Base-by-base conservation (phyloP, 2,113 vertebrate genomes). In the Gobius niger region DNA sequence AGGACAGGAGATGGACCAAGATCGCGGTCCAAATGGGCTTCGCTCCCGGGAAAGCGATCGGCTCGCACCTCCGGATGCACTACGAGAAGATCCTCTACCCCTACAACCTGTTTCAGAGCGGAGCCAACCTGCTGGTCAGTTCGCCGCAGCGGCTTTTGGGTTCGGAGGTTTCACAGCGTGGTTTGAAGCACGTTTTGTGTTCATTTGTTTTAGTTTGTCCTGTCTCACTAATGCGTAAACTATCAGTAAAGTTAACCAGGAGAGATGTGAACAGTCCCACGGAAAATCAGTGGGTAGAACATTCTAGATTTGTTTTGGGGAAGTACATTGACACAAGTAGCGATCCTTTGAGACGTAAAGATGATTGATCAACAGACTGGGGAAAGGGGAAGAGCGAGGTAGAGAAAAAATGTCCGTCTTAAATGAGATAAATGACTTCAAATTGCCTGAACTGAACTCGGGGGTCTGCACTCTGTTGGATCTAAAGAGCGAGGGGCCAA, bases 11-110 rank as follows among this genome's bases (percentile, higher is more conserved):
- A 85, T 99, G 97, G 98, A 98, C 97, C 76, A 96, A 95, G 89
- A 97, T 99, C 77, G 97, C 97, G 40, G 92, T 93, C 6, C 94
- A 91, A 73, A 97, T 99, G 96, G 96, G 96, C 19, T 99, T 97
- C 73, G 92, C 95, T 68, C 95, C 96, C 9, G 98, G 98, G 78
- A 99, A 99, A 78, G 97, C 97, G 0, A 93, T 99, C 14, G 98
- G 98, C 40, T 98, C 98, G 0, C 96, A 98, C 87, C 94, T 99
- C 74, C 93, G 98, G n/a, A 93, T 94, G 0, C 98, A 99, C 71
- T 99, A 98, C 1, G 97, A 99, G 70, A 91, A 95, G 24, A 92
- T 97, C 40, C 95, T 99, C 63, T 96, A 99, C 71, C 98, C 98
- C 7, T 99, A 98, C 93, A 96, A 96, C 72, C 87, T 99, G 63